These are phyloP conservation scores for Salticus scenicus DNA, from an alignment of 2,888 invertebrate species.

Conservation along the genomic window DNA sequence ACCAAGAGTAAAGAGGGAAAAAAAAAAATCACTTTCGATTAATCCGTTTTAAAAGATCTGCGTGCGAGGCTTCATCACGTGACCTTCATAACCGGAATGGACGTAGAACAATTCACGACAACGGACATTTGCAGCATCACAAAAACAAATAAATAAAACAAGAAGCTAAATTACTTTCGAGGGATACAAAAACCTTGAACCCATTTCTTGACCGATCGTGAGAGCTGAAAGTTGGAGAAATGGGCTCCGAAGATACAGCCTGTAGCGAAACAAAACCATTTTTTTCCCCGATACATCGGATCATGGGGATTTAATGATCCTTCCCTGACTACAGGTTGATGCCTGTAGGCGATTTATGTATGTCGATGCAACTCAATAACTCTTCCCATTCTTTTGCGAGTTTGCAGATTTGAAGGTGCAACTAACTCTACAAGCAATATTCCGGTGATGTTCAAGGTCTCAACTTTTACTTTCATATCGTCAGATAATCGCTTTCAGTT, in stretches of 20 bases:
- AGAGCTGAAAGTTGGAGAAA: slow-evolving; percentile 3
- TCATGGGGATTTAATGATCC: neutral
- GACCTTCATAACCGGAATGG: slow-evolving; percentile 43
- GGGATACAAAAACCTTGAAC: slow-evolving; percentile 42
- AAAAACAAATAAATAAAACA: neutral
- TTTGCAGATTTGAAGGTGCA: neutral
- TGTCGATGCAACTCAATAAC: slow-evolving; percentile 3
- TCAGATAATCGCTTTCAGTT: too few species aligned
- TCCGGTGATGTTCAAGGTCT: too few species aligned
- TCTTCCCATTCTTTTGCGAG: neutral
- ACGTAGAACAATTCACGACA: slow-evolving; percentile 38
- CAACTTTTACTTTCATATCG: too few species aligned
- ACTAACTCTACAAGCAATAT: too few species aligned
- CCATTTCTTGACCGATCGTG: slow-evolving; percentile 54
- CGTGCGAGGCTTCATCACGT: slow-evolving; percentile 22
- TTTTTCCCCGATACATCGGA: neutral
- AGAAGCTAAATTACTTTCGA: slow-evolving; percentile 13
- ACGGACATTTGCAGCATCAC: slow-evolving; percentile 23
- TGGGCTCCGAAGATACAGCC: neutral
- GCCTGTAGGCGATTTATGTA: neutral
- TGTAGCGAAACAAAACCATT: neutral
- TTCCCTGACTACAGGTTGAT: neutral
- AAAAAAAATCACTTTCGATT: slow-evolving; percentile 4
- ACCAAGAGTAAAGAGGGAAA: neutral
- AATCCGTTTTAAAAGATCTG: slow-evolving; percentile 13